Evolutionary conservation across 2,888 invertebrate species (phyloP), one percentile per base, ranked within the genome.

Genomic region (Rhogogaster chlorosoma): DNA sequence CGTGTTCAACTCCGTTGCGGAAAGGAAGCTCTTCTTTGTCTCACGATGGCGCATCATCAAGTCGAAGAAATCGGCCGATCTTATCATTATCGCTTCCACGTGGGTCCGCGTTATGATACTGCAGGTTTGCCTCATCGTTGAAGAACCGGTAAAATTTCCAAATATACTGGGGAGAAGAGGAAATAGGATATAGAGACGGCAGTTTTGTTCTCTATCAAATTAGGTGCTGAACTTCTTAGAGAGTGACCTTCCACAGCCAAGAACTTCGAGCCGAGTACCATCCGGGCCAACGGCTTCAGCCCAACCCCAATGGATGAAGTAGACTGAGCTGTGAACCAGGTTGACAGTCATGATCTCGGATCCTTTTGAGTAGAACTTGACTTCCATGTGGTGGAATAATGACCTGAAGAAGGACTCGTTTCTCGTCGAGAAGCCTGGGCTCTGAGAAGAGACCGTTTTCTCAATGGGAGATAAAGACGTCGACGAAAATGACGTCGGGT

Each of bases 361-460:
- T 22, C 80, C 36, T 38, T 80, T 80, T 3, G 61, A 61, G 22
- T 61, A 80, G n/a, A 80, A 80, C 22, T 61, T 80, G 57, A 80
- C 61, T 10, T 80, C 38, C 38, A 80, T 80, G 38, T 38, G 36
- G 38, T 22, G 22, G 36, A 61, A 61, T 22, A 80, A n/a, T 57
- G 80, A 80, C 22, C 80, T 22, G 36, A 80, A 80, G 80, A 80
- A 80, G 61, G 80, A 61, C 29, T 80, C 80, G 38, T 42, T 80
- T 38, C n/a, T 32, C 12, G 38, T 29, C 36, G 80, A 57, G 9
- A 80, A 80, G 4, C 80, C 80, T 3, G 80, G 80, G 49, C 80
- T 61, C 80, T 80, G 38, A 15, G 36, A 18, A 38, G 36, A 77
- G n/a, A 38, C 5, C 42, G 7, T 38, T 22, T 36, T 18, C 49